Evolutionary conservation across 1,140 invertebrate genomes (phyloP).

Genomic region (Platyscapa corneri): DNA sequence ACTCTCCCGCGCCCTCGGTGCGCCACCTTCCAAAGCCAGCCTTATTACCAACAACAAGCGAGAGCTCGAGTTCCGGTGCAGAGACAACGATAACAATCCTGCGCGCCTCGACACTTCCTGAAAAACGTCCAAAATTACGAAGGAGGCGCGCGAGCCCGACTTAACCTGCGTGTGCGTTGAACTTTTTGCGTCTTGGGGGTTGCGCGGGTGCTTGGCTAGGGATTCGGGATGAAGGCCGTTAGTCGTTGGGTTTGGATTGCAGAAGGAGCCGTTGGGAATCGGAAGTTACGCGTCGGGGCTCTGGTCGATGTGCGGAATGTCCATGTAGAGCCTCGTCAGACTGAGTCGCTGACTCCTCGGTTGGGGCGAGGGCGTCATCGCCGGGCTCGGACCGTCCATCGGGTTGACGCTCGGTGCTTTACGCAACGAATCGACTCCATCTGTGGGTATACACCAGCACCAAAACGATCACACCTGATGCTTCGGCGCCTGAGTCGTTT

Average conservation of each 20-base stretch:
- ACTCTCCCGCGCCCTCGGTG: not conserved
- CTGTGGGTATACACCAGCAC: slow-evolving; percentile 56
- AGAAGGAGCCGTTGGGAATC: not conserved
- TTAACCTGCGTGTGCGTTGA: too few species aligned
- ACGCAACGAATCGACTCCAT: slow-evolving; percentile 17
- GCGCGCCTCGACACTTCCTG: too few species aligned
- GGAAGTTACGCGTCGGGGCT: slow-evolving; percentile 49
- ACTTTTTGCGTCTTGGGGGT: too few species aligned
- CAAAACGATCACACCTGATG: slow-evolving; percentile 28
- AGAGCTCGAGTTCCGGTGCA: not conserved
- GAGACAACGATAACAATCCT: too few species aligned
- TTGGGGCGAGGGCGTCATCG: slow-evolving; percentile 16
- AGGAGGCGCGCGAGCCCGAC: too few species aligned
- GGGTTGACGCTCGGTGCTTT: slow-evolving; percentile 1
- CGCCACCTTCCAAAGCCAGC: not conserved
- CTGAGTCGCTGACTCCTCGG: slow-evolving; percentile 53
- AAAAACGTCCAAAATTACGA: not conserved
- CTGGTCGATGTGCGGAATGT: slow-evolving; percentile 68
- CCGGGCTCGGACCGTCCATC: not conserved
- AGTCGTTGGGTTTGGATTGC: too few species aligned
- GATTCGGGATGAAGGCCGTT: too few species aligned
- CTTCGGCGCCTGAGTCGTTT: not conserved
- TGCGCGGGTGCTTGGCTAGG: too few species aligned
- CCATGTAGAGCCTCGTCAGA: slow-evolving; percentile 63
- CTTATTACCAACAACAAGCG: not conserved